Base-by-base conservation (phyloP, 2,888 invertebrate genomes). In the Chaetogeoica ovagalla region DNA sequence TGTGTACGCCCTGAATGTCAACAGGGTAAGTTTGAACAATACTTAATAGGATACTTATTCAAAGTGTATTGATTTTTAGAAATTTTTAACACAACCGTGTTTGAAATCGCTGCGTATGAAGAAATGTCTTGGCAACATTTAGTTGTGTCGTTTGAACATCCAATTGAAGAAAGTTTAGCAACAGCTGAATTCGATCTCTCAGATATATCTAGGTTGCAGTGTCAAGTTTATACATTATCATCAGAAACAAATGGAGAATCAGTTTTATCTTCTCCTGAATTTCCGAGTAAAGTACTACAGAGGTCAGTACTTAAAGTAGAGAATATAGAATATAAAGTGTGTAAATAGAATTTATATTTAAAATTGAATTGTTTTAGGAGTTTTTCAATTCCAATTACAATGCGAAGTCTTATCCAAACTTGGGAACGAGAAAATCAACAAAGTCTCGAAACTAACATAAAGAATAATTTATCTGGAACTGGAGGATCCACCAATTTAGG, bases 371-470 rank as follows among this genome's bases (percentile, higher is more conserved):
- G 21, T 60, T 66, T 76, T 23, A 89, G 89, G 85, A 94, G 93
- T 84, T 90, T 95, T 84, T 97, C 96, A n/a, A 94, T 97, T 86
- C 97, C 97, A 2, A 90, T 97, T 75, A 95, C 95, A 9, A 90
- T 97, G 87, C 90, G 97, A 82, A 91, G 95, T 2, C 89, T 97
- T 3, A 91, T 97, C n/a, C 92, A 93, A 85, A 90, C 91, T 77
- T 95, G 95, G 94, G 93, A 94, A 84, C 90, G 91, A 15, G 93
- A 93, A 84, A 89, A 70, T 6, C 79, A 79, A 63, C 79, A 79
- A 43, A n/a, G 37, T 8, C 71, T 57, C 43, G 79, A 79, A 23
- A 57, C 11, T 2, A 70, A 63, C 19, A 79, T 71, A 48, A 79
- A 79, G 52, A 79, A 79, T 57, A 79, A 79, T 62, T 71, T 79